phyloP scores from a whole-genome alignment of 2,888 invertebrate species.

The Nemotelus nigrinus region DNA sequence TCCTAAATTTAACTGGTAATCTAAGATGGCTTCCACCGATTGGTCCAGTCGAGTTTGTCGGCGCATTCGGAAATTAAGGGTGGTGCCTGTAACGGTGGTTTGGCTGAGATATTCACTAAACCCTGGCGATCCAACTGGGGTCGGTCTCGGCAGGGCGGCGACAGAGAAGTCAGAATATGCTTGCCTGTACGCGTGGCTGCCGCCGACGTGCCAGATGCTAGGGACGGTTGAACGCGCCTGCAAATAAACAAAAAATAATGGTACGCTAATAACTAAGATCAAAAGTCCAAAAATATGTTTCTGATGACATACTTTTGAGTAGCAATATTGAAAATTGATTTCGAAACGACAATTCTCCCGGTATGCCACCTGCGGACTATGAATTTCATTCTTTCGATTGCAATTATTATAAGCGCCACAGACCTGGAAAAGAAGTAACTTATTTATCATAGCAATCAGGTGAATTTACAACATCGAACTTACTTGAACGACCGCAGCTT shows the following conservation, averaged over 20 bases:
- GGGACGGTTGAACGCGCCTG: conserved; percentile 50
- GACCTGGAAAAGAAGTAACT: conserved; percentile 62
- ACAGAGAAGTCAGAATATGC: conserved; percentile 50
- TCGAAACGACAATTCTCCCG: conserved; percentile 69
- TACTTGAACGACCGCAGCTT: conserved; percentile 62
- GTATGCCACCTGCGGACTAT: conserved; percentile 72
- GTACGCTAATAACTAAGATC: neutral
- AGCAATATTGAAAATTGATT: conserved; percentile 57
- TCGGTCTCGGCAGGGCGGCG: conserved; percentile 55
- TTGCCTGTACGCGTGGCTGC: conserved; percentile 7
- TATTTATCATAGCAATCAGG: neutral
- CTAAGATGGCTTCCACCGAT: neutral
- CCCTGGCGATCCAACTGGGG: conserved; percentile 39
- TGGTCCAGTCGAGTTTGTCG: conserved; percentile 45
- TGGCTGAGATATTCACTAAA: neutral
- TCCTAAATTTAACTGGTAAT: no score
- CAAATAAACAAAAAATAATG: conserved; percentile 38
- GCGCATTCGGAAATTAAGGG: conserved; percentile 52
- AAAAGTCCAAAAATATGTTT: conserved; percentile 15
- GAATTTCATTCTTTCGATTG: conserved; percentile 74
- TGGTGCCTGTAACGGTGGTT: conserved; percentile 52
- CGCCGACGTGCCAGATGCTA: conserved; percentile 6
- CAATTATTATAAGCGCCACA: conserved; percentile 69
- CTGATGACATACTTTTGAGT: conserved; percentile 1
- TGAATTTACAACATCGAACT: conserved; percentile 49